Percentiles rank a stretch among this genome's conserved stretches.
phyloP scores from a whole-genome alignment of 2,888 invertebrate species.

The Mythimna ferrago region DNA sequence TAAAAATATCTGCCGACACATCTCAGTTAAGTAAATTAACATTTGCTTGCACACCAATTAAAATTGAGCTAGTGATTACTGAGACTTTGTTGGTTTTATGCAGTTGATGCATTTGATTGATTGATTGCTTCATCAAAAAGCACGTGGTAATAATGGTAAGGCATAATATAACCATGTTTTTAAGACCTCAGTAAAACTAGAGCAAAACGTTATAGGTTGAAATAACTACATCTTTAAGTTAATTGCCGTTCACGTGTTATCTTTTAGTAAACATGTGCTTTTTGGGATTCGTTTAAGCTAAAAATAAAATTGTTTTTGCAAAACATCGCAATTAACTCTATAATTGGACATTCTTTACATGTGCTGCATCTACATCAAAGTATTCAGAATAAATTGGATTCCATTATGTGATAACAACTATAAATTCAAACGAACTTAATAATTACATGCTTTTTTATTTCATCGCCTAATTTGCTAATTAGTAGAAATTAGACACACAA shows the following conservation, averaged over 20 bases:
- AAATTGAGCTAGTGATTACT: slow-evolving; percentile 53
- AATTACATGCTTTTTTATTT: slow-evolving; percentile 7
- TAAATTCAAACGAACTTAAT: neutral
- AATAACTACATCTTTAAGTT: too few relatives aligned
- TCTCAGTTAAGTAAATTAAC: slow-evolving; percentile 85
- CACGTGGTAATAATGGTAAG: neutral
- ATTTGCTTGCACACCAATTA: slow-evolving; percentile 73
- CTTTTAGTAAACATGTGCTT: neutral
- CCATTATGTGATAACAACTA: neutral
- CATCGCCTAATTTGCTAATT: slow-evolving; percentile 24
- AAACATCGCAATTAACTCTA: slow-evolving; percentile 2
- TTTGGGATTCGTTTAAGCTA: neutral
- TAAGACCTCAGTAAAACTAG: neutral
- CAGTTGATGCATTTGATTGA: slow-evolving; percentile 21
- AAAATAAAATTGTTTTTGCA: slow-evolving; percentile 1
- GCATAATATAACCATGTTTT: neutral
- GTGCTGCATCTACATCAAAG: neutral
- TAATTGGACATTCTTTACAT: slow-evolving; percentile 17
- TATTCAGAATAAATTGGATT: slow-evolving; percentile 7
- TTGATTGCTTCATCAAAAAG: too few relatives aligned
- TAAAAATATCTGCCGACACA: slow-evolving; percentile 89
- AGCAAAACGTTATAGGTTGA: neutral
- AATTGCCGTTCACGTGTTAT: neutral
- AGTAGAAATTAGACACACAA: slow-evolving; percentile 3
- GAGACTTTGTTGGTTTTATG: slow-evolving; percentile 35